Conservation (phyloP, 1,140 invertebrate genomes). For the Scaptomyza graminum region DNA sequence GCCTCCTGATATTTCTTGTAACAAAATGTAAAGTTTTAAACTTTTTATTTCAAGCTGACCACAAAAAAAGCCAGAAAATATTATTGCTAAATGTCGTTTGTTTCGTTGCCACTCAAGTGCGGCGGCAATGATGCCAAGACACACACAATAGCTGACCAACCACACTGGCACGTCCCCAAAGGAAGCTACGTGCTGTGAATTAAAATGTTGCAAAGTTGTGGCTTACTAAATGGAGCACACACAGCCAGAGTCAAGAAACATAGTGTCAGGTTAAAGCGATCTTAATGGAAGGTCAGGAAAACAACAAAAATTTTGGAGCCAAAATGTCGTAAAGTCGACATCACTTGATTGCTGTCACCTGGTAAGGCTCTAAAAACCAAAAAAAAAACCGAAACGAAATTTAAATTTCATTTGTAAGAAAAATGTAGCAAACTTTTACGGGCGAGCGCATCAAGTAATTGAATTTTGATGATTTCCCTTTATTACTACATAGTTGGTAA, state of each 20-base stretch:
- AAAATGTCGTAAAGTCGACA: conserved; percentile 40
- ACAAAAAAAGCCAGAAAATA: background rate
- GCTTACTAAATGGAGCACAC: conserved; percentile 15
- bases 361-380: conserved; percentile 11
- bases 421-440: conserved; percentile 50
- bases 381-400: background rate
- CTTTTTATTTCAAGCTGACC: conserved; percentile 19
- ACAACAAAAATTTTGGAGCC: background rate
- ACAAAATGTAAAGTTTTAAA: background rate
- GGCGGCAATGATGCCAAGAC: conserved; percentile 14
- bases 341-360: conserved; percentile 13
- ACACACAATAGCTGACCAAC: conserved; percentile 23
- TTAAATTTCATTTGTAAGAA: conserved; percentile 5
- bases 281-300: conserved; percentile 29
- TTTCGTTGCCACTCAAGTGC: conserved; percentile 39
- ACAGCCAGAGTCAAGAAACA: conserved; percentile 1
- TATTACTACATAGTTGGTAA: conserved; percentile 61
- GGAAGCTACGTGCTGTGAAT: conserved; percentile 32
- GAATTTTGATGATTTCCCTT: conserved; percentile 71
- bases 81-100: conserved; percentile 9
- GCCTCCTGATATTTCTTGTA: no score
- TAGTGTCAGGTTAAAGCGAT: conserved; percentile 24
- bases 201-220: conserved; percentile 32
- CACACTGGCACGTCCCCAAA: conserved; percentile 52
- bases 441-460: conserved; percentile 53